Conservation (phyloP, 1,140 invertebrate species). For the Neodiprion pinetum region DNA sequence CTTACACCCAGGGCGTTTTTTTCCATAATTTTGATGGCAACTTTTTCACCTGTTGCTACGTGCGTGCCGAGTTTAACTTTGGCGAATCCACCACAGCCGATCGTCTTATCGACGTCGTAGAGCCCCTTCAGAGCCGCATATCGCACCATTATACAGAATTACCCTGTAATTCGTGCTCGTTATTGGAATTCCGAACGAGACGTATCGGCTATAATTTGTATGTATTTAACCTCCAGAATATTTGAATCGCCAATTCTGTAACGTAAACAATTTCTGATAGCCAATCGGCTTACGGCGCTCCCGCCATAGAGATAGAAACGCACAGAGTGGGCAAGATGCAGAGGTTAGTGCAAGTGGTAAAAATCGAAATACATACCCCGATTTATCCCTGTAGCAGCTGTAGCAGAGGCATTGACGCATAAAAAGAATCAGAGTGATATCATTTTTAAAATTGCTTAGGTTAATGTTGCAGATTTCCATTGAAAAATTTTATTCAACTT, state of each 20-base stretch:
- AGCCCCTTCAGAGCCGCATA: conserved; percentile 66
- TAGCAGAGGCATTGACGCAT: too few species aligned
- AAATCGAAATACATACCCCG: too few species aligned
- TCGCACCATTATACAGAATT: conserved; percentile 54
- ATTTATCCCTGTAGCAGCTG: too few species aligned
- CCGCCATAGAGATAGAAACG: too few species aligned
- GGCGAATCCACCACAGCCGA: conserved; percentile 80
- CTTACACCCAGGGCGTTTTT: conserved; percentile 76
- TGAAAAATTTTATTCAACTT: too few species aligned
- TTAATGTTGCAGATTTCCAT: too few species aligned
- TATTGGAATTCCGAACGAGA: too few species aligned
- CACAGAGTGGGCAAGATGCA: too few species aligned
- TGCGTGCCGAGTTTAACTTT: conserved; percentile 85
- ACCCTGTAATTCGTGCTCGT: neutral
- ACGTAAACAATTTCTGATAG: conserved; percentile 31
- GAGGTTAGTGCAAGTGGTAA: too few species aligned
- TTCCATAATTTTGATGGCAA: conserved; percentile 89
- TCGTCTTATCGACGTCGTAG: conserved; percentile 78
- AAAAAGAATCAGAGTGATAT: too few species aligned
- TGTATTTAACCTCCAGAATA: conserved; percentile 24
- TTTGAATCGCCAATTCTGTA: conserved; percentile 20
- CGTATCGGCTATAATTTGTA: neutral
- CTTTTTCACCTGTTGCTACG: conserved; percentile 78
- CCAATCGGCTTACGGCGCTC: conserved; percentile 18
- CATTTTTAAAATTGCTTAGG: too few species aligned